Conservation (phyloP, 2,113 vertebrate genomes). For the rabbit (Oryctolagus cuniculus) region mOryCun1.1 NC_091433.1:129318501-129319000, state of each 20-base stretch:
- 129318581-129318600: neutral
- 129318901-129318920: neutral
- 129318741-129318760: neutral
- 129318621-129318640: neutral
- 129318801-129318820: neutral
- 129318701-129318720: neutral
- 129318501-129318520: too few relatives aligned
- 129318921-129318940: constrained; percentile 5
- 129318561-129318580: too few relatives aligned
- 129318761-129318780: neutral
- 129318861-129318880: constrained; percentile 33
- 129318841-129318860: neutral
- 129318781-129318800: neutral
- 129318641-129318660: neutral
- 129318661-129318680: neutral
- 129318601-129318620: neutral
- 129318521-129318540: too few relatives aligned
- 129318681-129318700: neutral
- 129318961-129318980: constrained; percentile 34
- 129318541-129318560: too few relatives aligned
- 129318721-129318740: neutral
- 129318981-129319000: neutral
- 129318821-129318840: too few relatives aligned
- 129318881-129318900: constrained; percentile 4
- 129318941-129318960: neutral